Evolutionary conservation across 2,113 vertebrate genomes (phyloP), one percentile per base, ranked within the genome.

Genomic region (Ciconia maguari): DNA sequence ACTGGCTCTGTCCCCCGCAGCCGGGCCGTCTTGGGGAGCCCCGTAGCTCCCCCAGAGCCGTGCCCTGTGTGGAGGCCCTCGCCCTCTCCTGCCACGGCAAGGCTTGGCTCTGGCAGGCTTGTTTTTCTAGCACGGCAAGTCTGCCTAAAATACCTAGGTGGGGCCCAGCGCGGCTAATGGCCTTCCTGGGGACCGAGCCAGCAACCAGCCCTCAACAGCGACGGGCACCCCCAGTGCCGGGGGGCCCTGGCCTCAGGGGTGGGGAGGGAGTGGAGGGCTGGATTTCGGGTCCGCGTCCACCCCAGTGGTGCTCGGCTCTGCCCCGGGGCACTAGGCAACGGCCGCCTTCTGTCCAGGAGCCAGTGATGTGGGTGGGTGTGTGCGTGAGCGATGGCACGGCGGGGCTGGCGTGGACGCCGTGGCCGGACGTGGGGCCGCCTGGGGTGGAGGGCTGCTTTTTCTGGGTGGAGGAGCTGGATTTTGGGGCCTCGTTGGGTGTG

Each of bases 121-220:
- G 95, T 94, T 96, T 96, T 96, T 96, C 97, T 92, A 92, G 95
- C 87, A n/a, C 6, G 89, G 95, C 75, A 22, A 92, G 94, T 96
- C 89, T 0, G 32, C 51, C 90, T 76, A 16, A 94, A 94, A 77
- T 62, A 83, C 70, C 58, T 94, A 90, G 95, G 97, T 97, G 96
- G 83, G 85, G 95, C 90, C 54, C 51, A 44, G 70, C 46, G 16
- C 0, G 55, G 89, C 41, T 95, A 94, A 97, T 96, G 85, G 83
- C 87, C 92, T 87, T 83, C 69, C 77, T 77, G 71, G 72, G 76
- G 86, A 60, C 17, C 1, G 78, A 93, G 90, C 91, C 91, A 97
- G 70, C 76, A 66, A 16, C 36, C 30, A 62, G 48, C 52, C 48
- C 65, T 86, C 69, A 22, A 10, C 64, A 84, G 69, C 16, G 1